Base-by-base conservation (phyloP, 1,140 invertebrate species). In the Lethocerus indicus region DNA sequence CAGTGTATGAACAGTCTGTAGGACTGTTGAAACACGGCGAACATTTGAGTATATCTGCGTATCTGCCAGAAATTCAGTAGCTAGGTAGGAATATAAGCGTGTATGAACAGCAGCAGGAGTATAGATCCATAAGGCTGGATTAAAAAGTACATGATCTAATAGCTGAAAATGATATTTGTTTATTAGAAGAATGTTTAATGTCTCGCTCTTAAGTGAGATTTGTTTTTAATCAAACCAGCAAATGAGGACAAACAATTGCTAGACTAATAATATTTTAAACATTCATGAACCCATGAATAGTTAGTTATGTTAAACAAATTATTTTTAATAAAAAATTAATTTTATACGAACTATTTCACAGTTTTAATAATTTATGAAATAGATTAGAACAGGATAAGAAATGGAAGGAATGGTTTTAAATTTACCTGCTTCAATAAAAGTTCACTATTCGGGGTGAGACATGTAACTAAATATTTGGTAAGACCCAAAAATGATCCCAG, bases 21-120 rank as follows among this genome's bases (percentile, higher is more conserved):
- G 72, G 0, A 98, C 93, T 1, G 94, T 98, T 57, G 89, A 93
- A 37, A 98, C 91, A 45, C 94, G 74, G 32, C 95, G 72, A 18
- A 98, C 92, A 66, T 94, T 95, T 55, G 86, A 91, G 69, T 96
- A 97, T 58, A 98, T 96, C 66, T 95, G 90, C 1, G 90, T 92
- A 67, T 97, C 91, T 50, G 87, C 87, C 54, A 98, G 75, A 70
- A 98, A 98, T 64, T 98, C 94, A 23, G 91, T 95, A 13, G 93
- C 91, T 65, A 99, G 70, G 69, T 97, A 98, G 56, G 87, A 90
- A 67, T 98, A 98, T 21, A 99, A 75, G 45, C 87, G 76, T 29
- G 88, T 88, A 69, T 98, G 95, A n/a, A 97, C 92, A 52, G 83
- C 79, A 13, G 92, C 87, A 40, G 89, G 86, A 13, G 93, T 91